Evolutionary conservation across 2,888 invertebrate genomes (phyloP), one percentile per base, ranked within the genome.

Genomic region (Lamellibrachia columna): DNA sequence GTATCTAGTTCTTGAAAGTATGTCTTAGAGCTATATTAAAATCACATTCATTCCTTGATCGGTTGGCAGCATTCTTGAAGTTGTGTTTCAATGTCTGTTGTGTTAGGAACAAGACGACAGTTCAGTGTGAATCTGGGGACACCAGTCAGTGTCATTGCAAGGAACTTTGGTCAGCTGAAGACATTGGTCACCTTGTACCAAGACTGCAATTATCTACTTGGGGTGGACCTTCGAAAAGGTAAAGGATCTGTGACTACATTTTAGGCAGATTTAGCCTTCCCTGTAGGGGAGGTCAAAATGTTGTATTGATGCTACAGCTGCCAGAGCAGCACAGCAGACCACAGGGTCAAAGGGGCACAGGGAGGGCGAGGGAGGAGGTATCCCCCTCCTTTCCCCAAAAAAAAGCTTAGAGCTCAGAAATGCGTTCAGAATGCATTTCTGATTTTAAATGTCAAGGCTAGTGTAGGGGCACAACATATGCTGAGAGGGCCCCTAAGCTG

Each of bases 151-250:
- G 28, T 9, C 40, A 28, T 58, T 7, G 40, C 52, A 91, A 91
- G 28, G 75, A 93, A 92, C 52, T 92, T 91, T 90, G 92, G 90
- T 53, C 91, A 93, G 22, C 91, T 93, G 52, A 91, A 93, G 53
- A 93, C 91, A n/a, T 60, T 93, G 52, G 60, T 55, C n/a, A 91
- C 92, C 15, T 52, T 93, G 11, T 93, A 93, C 53, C 52, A 90
- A n/a, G 92, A 91, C 22, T 52, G 90, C n/a, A 93, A 93, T n/a
- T 93, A 93, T 60, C 53, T 93, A 7, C 91, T 93, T 3, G 52
- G 52, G 90, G 90, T 91, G 40, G 92, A 93, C 55, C 90, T 93
- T 7, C 75, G 91, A 28, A 90, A 91, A 93, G 92, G 93, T 93
- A n/a, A 93, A 60, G 53, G 7, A 2, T 1, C 52, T 28, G 7